Conservation (phyloP, 2,797 vertebrate species). For the Aldrovandia affinis region DNA sequence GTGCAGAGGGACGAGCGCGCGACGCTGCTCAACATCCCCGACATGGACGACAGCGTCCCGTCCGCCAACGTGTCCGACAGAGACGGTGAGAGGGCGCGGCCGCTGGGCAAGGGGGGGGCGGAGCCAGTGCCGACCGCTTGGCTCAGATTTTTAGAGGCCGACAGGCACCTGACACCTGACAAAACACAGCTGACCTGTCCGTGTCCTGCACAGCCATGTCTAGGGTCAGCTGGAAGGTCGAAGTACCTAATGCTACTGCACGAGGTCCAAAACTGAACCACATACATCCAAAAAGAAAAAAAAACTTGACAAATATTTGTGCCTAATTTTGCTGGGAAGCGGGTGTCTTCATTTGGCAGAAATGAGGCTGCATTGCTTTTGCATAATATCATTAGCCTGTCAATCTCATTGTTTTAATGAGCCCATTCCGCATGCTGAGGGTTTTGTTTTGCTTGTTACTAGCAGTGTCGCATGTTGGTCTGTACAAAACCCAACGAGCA, state of each 20-base stretch:
- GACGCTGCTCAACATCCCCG: constrained; percentile 93
- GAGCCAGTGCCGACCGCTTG: too few relatives aligned
- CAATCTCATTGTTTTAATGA: constrained; percentile 9
- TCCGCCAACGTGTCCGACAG: constrained; percentile 96
- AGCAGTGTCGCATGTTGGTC: background rate
- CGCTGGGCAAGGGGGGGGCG: background rate
- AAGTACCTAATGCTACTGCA: too few relatives aligned
- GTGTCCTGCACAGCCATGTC: background rate
- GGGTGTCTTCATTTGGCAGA: background rate
- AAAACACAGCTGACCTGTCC: background rate
- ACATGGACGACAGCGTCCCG: constrained; percentile 96
- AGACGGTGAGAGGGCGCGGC: constrained; percentile 82
- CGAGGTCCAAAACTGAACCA: too few relatives aligned
- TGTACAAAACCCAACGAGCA: too few relatives aligned
- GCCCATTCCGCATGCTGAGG: background rate
- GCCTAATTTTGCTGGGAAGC: background rate
- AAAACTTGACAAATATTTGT: background rate
- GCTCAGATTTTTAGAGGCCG: too few relatives aligned
- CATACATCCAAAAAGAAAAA: too few relatives aligned
- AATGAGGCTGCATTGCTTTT: background rate
- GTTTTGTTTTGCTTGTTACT: background rate
- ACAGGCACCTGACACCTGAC: background rate
- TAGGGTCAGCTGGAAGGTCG: too few relatives aligned
- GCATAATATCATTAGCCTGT: constrained; percentile 19
- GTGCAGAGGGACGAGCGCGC: constrained; percentile 96